Conservation (phyloP, 64 coral and sea anemone genomes). For the Montipora foliosa region DNA sequence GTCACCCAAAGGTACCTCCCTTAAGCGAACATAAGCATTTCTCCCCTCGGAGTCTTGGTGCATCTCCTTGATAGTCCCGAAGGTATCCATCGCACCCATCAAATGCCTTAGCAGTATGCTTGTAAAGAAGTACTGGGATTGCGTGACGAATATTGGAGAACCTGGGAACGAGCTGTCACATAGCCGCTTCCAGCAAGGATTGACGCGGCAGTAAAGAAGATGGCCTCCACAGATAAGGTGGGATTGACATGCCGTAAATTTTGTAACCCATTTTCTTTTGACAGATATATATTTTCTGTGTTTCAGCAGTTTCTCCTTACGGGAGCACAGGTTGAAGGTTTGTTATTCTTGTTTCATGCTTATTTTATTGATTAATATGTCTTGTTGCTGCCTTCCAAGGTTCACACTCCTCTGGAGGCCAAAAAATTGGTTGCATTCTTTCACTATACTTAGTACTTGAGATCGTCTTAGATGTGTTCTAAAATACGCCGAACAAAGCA, state of each 20-base stretch:
- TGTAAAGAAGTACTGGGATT: background rate
- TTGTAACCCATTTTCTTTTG: background rate
- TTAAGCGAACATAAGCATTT: too few relatives aligned
- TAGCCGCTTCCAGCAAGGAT: constrained; percentile 22
- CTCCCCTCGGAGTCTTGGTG: too few relatives aligned
- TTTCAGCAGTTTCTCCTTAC: constrained; percentile 89
- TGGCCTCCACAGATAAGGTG: constrained; percentile 55
- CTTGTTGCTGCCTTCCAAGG: background rate
- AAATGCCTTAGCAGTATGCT: background rate
- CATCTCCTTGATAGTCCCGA: too few relatives aligned
- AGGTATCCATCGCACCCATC: too few relatives aligned
- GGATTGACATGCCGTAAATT: background rate
- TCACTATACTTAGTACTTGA: background rate
- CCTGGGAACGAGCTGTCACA: constrained; percentile 21
- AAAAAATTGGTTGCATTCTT: constrained; percentile 21
- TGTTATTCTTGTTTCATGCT: constrained; percentile 49
- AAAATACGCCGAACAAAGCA: background rate
- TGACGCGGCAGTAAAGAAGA: constrained; percentile 9
- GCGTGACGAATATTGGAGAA: background rate
- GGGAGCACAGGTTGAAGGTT: constrained; percentile 91
- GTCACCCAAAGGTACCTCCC: too few relatives aligned
- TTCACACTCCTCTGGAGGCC: background rate
- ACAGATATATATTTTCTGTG: constrained; percentile 56
- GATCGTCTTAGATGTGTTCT: background rate
- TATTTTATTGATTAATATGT: constrained; percentile 11